A percentile compares a stretch with the other conserved stretches of the same genome.
Evolutionary conservation across 2,888 invertebrate species (phyloP).

Genomic region (Callyntrura sp.): DNA sequence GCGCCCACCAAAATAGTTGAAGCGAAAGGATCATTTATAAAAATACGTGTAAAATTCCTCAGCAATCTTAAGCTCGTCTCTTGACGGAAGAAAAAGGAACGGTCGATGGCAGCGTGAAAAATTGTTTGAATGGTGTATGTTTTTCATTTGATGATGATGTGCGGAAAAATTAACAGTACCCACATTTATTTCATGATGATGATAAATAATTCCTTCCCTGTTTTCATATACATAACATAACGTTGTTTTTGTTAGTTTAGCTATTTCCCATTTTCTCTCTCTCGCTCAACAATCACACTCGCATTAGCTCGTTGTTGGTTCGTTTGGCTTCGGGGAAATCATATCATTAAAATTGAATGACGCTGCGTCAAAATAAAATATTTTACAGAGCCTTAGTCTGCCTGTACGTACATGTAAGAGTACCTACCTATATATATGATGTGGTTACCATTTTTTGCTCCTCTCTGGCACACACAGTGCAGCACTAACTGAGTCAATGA

Average conservation of each 20-base stretch:
- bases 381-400: neutral
- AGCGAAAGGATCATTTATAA: too few relatives aligned
- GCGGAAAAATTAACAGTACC: conserved; percentile 8
- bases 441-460: conserved; percentile 56
- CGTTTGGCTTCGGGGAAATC: conserved; percentile 72
- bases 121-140: neutral
- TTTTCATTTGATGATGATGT: neutral
- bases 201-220: neutral
- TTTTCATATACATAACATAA: neutral
- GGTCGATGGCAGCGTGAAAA: conserved; percentile 5
- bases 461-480: conserved; percentile 50
- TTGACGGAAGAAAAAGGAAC: neutral
- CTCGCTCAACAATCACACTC: neutral
- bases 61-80: neutral
- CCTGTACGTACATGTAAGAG: neutral
- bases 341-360: conserved; percentile 75
- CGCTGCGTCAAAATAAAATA: conserved; percentile 62
- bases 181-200: neutral
- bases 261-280: conserved; percentile 32
- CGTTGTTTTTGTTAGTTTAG: conserved; percentile 35
- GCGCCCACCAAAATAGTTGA: too few relatives aligned
- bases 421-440: too few relatives aligned
- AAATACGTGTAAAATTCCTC: neutral
- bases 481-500: conserved; percentile 49
- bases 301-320: conserved; percentile 9